These are phyloP conservation scores for Oeneis ivallda DNA, from an alignment of 2,888 invertebrate species.

Conservation along the genomic window DNA sequence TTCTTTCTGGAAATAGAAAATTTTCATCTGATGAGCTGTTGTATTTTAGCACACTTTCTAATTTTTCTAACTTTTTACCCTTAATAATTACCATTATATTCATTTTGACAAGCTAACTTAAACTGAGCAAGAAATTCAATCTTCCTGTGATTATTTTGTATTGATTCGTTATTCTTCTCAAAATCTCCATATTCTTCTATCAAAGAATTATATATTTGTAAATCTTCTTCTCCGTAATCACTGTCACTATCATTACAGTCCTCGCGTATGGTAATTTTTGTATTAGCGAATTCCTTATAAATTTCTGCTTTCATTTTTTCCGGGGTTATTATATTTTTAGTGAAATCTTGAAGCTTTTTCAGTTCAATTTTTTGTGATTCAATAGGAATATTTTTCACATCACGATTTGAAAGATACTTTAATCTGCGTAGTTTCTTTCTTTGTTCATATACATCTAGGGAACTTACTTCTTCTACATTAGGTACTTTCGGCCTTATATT, in stretches of 20 bases:
- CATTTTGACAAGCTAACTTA: constrained; percentile 82
- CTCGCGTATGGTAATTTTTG: constrained; percentile 58
- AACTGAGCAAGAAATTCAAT: constrained; percentile 83
- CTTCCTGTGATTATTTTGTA: constrained; percentile 72
- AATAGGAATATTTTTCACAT: constrained; percentile 44
- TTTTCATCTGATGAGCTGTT: not conserved
- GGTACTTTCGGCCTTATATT: constrained; percentile 59
- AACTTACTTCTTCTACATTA: constrained; percentile 65
- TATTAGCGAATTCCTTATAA: constrained; percentile 63
- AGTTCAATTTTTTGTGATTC: constrained; percentile 49
- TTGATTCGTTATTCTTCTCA: constrained; percentile 37
- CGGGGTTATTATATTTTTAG: constrained; percentile 64
- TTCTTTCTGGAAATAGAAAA: constrained; percentile 62
- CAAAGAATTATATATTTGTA: constrained; percentile 74
- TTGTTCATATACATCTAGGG: constrained; percentile 80
- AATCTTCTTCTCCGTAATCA: constrained; percentile 77
- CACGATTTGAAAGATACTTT: constrained; percentile 62
- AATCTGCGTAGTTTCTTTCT: constrained; percentile 70
- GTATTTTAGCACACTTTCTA: not conserved
- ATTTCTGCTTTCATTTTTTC: constrained; percentile 68
- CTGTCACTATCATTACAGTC: constrained; percentile 70
- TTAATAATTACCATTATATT: constrained; percentile 80
- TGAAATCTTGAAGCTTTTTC: constrained; percentile 49
- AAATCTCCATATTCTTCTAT: constrained; percentile 67
- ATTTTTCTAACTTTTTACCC: not conserved